These are phyloP conservation scores for Morus bassanus DNA, from an alignment of 2,797 vertebrate genomes.

Conservation along the genomic window DNA sequence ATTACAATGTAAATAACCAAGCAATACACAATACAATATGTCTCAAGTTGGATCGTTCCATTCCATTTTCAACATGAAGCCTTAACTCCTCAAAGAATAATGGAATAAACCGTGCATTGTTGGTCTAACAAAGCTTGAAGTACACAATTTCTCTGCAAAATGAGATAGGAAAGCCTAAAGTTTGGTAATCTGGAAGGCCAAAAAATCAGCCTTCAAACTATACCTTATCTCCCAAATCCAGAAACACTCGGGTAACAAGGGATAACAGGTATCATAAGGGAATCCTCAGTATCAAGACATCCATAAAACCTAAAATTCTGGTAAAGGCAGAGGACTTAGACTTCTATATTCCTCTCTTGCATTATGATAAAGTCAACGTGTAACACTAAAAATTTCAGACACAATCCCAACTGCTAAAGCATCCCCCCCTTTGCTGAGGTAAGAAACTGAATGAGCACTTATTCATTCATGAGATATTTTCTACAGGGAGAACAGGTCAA, in stretches of 20 bases:
- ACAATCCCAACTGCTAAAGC: not conserved
- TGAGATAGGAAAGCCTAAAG: not conserved
- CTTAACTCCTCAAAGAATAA: not conserved
- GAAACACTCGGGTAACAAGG: not conserved
- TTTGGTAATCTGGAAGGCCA: not conserved
- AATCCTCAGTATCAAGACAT: not conserved
- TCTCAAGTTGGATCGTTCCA: not conserved
- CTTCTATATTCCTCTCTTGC: not conserved
- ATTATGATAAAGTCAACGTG: not conserved
- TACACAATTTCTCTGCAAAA: not conserved
- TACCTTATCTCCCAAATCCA: not conserved
- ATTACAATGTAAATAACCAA: not conserved
- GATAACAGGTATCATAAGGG: not conserved
- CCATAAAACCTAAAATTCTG: not conserved
- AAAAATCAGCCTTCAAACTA: not conserved
- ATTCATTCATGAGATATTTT: not conserved
- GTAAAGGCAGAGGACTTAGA: not conserved
- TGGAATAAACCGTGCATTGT: not conserved
- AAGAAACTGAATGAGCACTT: not conserved
- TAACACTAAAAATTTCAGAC: not conserved
- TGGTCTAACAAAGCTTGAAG: not conserved
- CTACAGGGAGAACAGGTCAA: not conserved
- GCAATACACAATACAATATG: not conserved
- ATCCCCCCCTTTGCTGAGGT: not conserved
- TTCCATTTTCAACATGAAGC: not conserved